Percentiles rank a stretch among this genome's conserved stretches.
phyloP scores from a whole-genome alignment of 2,888 invertebrate genomes.

The Protonemura montana region DNA sequence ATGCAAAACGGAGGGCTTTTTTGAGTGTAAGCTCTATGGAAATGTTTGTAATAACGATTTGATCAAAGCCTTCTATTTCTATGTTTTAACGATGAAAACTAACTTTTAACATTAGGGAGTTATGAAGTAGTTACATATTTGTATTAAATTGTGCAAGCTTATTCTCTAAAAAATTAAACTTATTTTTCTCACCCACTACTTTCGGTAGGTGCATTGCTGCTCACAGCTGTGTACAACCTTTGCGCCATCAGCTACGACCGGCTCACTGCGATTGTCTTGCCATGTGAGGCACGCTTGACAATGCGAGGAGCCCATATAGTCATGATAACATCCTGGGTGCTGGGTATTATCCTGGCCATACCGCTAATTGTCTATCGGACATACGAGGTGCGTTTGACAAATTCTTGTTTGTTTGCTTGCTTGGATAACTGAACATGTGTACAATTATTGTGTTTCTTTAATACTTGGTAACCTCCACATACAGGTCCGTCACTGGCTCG shows the following conservation, averaged over 20 bases:
- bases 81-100: too few species aligned
- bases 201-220: constrained; percentile 74
- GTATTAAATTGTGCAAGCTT: too few species aligned
- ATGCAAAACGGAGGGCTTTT: constrained; percentile 79
- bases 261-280: constrained; percentile 79
- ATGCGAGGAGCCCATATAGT: constrained; percentile 70
- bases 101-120: neutral
- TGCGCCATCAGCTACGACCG: constrained; percentile 84
- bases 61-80: too few species aligned
- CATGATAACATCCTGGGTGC: constrained; percentile 72
- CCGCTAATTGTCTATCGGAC: constrained; percentile 71
- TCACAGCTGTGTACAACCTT: constrained; percentile 80
- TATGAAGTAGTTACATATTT: neutral
- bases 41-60: neutral
- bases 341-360: constrained; percentile 68
- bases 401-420: neutral
- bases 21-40: constrained; percentile 67
- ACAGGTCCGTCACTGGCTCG: constrained; percentile 76
- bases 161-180: neutral
- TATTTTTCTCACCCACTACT: neutral
- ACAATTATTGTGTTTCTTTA: neutral
- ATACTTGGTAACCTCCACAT: constrained; percentile 29
- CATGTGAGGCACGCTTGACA: constrained; percentile 74
- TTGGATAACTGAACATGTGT: neutral
- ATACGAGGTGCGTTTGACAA: constrained; percentile 63